Conservation (phyloP, 2,113 vertebrate species). For the Lasiurus cinereus region DNA sequence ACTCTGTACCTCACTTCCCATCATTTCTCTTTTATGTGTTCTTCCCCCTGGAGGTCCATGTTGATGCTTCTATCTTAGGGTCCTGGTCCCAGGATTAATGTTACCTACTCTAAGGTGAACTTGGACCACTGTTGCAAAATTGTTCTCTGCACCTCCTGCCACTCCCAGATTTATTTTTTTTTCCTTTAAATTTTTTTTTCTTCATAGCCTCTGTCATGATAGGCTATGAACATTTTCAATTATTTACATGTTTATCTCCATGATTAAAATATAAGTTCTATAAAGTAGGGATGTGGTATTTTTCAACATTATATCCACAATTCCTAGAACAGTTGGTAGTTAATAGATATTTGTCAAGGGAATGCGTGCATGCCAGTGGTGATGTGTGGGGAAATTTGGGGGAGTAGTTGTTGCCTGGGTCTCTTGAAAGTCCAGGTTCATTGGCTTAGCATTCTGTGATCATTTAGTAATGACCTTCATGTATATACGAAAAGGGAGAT, state of each 20-base stretch:
- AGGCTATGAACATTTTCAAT: neutral
- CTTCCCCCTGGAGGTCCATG: fast-evolving
- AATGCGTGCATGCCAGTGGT: neutral
- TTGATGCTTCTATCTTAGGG: neutral
- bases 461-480: neutral
- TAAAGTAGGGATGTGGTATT: neutral
- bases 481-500: neutral
- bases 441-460: neutral
- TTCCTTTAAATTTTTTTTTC: neutral
- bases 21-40: neutral
- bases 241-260: neutral
- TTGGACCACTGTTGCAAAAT: neutral
- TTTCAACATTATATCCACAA: neutral
- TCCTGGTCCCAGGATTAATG: neutral
- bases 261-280: neutral
- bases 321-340: neutral
- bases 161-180: neutral
- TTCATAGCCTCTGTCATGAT: neutral
- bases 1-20: neutral
- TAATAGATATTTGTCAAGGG: neutral
- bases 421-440: neutral
- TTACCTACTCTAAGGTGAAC: neutral
- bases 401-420: neutral
- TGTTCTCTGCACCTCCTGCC: neutral
- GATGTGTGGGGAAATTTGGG: neutral